phyloP scores from a whole-genome alignment of 2,888 invertebrate genomes.

The Exephanes ischioxanthus region DNA sequence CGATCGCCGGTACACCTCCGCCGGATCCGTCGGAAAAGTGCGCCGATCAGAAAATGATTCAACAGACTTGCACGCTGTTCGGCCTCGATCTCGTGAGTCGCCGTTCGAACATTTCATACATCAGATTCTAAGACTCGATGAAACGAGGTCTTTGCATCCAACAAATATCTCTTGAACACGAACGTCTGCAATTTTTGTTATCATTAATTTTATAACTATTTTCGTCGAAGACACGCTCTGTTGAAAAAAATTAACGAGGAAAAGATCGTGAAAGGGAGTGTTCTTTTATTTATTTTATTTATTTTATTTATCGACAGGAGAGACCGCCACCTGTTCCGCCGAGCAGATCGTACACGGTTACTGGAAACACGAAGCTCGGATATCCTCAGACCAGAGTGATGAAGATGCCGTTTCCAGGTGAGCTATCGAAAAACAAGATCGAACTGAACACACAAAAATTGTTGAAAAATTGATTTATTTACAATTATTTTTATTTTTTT shows the following conservation, averaged over 20 bases:
- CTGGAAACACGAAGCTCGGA: slow-evolving; percentile 95
- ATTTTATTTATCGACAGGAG: slow-evolving; percentile 87
- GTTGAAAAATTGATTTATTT: not conserved
- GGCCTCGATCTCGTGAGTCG: slow-evolving; percentile 93
- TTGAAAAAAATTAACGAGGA: too few species aligned
- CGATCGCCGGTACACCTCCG: slow-evolving; percentile 95
- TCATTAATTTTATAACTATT: too few species aligned
- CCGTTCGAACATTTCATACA: not conserved
- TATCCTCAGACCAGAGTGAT: slow-evolving; percentile 97
- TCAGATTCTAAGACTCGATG: not conserved
- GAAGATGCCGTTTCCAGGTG: slow-evolving; percentile 94
- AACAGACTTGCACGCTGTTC: slow-evolving; percentile 95
- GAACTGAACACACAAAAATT: not conserved
- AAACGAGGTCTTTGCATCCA: not conserved
- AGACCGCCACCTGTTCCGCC: slow-evolving; percentile 97
- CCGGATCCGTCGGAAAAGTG: slow-evolving; percentile 94
- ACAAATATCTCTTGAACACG: too few species aligned
- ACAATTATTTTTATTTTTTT: slow-evolving; percentile 28
- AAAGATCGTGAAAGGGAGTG: too few species aligned
- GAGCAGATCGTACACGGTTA: slow-evolving; percentile 95
- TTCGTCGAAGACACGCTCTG: too few species aligned
- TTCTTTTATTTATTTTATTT: too few species aligned
- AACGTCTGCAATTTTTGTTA: too few species aligned
- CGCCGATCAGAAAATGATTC: slow-evolving; percentile 93
- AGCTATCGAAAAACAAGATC: slow-evolving; percentile 56